Base-by-base conservation (phyloP, 1,140 invertebrate species). In the Choristoneura fumiferana region DNA sequence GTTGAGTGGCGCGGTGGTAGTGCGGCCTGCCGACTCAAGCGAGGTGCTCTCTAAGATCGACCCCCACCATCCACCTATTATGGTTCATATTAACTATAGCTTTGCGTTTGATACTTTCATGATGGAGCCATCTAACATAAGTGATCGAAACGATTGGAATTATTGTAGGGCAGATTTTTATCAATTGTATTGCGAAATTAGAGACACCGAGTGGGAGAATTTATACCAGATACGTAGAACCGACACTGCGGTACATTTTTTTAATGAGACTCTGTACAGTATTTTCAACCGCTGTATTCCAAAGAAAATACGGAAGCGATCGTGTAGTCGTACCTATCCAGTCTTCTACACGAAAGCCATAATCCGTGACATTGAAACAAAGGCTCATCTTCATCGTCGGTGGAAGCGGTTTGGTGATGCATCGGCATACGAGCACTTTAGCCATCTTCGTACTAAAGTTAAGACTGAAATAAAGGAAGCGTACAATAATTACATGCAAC, bases 261-360 rank as follows among this genome's bases (percentile, higher is more conserved):
- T 55, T 55, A 38, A 55, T 55, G 9, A 55, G 1, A 35, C 6
- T 8, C 8, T 55, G 2, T 55, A 55, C 12, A n/a, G 29, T 18
- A 10, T 55, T 6, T 55, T 55, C n/a, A 17, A 55, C 18, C 1
- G 2, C 6, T 55, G 54, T 22, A 17, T 55, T 18, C 54, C 54
- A 18, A 55, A 55, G 13, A 55, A 55, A 55, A 55, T 18, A 4
- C 35, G 54, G 3, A 55, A 38, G 13, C 15, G 0, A 9, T 1
- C 1, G 17, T 0, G 6, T 38, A 55, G 14, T 55, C 12, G 54
- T 2, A n/a, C 15, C 3, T 55, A 17, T 39, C 54, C 54, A 17
- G 54, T 55, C 14, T 55, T n/a, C n/a, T 55, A 55, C 22, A 38
- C 54, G 4, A 38, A 37, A 18, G 36, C 4, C 10, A 55, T 55